These are phyloP conservation scores for Motacilla alba DNA, from an alignment of 2,113 vertebrate genomes.

Conservation along the genomic window DNA sequence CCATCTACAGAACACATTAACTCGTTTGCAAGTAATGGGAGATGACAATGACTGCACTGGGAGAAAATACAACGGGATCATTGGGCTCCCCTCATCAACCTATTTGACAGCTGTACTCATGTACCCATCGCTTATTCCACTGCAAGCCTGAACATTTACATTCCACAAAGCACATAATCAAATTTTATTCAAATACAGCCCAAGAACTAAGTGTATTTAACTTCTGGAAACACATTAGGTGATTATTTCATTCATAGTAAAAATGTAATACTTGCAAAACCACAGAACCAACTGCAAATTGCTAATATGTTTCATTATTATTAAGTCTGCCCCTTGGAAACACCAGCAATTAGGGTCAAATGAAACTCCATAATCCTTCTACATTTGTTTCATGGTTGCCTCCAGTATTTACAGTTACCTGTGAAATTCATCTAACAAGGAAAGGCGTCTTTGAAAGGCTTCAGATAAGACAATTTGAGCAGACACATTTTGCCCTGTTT, in stretches of 20 bases:
- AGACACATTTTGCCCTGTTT: not conserved
- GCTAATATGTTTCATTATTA: constrained; percentile 1
- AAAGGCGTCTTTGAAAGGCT: constrained; percentile 9
- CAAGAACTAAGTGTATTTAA: not conserved
- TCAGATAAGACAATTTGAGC: constrained; percentile 25
- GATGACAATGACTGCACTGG: not conserved
- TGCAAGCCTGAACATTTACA: not conserved
- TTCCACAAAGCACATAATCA: not conserved
- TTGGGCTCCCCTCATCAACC: not conserved
- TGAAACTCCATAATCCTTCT: constrained; percentile 53
- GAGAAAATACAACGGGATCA: not conserved
- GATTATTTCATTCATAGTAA: not conserved
- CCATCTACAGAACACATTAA: not conserved
- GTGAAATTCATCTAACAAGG: constrained; percentile 50
- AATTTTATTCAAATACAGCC: not conserved
- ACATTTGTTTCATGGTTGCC: constrained; percentile 19
- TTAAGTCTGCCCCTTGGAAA: not conserved
- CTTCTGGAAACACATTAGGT: not conserved
- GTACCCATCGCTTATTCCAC: not conserved
- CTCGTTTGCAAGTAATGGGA: not conserved
- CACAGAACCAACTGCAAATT: not conserved
- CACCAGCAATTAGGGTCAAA: constrained; percentile 25
- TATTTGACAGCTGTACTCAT: not conserved
- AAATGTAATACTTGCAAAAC: not conserved
- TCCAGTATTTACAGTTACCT: constrained; percentile 45